phyloP scores from a whole-genome alignment of 2,888 invertebrate genomes.

The Rhyacophila evoluta region DNA sequence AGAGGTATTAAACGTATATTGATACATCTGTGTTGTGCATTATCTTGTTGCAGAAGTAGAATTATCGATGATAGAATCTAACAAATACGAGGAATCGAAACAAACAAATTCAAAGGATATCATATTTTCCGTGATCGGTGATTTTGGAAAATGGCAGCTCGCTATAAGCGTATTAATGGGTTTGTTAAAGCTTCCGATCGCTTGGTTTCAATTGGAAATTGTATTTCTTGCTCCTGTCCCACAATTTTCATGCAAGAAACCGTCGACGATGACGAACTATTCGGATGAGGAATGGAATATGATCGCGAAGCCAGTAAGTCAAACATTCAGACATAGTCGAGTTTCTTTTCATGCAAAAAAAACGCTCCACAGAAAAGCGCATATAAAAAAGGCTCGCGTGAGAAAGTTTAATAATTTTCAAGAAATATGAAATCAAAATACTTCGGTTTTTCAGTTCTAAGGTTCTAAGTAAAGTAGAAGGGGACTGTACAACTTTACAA shows the following conservation, averaged over 20 bases:
- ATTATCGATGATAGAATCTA: background rate
- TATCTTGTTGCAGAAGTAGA: slow-evolving; percentile 11
- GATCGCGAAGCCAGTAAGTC: slow-evolving; percentile 63
- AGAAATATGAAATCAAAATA: no score
- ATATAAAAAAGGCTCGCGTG: no score
- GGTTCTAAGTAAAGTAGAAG: no score
- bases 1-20: no score
- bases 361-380: no score
- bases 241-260: slow-evolving; percentile 71
- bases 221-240: slow-evolving; percentile 74
- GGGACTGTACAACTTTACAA: no score
- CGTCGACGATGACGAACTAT: slow-evolving; percentile 55
- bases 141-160: slow-evolving; percentile 73
- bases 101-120: background rate
- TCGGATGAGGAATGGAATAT: slow-evolving; percentile 65
- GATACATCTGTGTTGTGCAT: no score
- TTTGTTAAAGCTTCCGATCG: slow-evolving; percentile 71
- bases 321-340: no score
- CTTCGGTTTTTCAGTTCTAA: no score
- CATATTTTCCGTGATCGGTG: slow-evolving; percentile 64
- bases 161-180: slow-evolving; percentile 69
- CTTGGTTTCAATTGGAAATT: slow-evolving; percentile 75
- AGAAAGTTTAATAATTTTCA: no score
- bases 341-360: no score
- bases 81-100: background rate